phyloP scores from a whole-genome alignment of 2,797 vertebrate species.

The Poecilia gillii region DNA sequence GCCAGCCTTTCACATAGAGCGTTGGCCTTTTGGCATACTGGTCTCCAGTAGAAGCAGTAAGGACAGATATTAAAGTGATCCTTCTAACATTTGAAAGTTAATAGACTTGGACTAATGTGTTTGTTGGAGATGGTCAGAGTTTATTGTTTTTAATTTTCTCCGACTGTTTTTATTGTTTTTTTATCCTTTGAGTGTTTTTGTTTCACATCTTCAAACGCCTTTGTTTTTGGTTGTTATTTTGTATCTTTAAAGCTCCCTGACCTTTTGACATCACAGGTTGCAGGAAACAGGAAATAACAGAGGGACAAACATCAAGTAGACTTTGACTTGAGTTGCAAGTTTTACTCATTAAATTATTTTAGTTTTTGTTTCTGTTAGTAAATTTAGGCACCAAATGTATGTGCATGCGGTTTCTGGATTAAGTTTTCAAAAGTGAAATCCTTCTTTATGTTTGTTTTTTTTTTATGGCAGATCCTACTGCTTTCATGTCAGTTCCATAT shows the following conservation, averaged over 20 bases:
- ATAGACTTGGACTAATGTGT: background rate
- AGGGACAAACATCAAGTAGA: background rate
- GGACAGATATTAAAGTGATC: background rate
- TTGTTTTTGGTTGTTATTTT: background rate
- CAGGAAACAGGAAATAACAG: background rate
- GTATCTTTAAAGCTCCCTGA: background rate
- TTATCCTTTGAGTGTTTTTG: background rate
- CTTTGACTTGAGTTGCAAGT: background rate
- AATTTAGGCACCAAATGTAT: background rate
- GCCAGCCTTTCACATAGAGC: background rate
- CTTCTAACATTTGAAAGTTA: background rate
- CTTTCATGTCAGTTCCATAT: background rate
- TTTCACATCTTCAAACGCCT: background rate
- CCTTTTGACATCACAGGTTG: background rate
- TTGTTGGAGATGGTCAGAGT: background rate
- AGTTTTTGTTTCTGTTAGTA: background rate
- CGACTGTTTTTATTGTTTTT: background rate
- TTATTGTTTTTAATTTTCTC: background rate
- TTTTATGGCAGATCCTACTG: background rate
- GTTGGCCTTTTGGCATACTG: background rate
- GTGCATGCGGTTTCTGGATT: background rate
- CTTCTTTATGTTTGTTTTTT: background rate
- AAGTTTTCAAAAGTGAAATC: background rate
- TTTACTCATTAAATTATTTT: background rate
- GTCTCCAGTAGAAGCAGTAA: background rate